phyloP scores from a whole-genome alignment of 2,797 vertebrate genomes.

The Argyrosomus regius region DNA sequence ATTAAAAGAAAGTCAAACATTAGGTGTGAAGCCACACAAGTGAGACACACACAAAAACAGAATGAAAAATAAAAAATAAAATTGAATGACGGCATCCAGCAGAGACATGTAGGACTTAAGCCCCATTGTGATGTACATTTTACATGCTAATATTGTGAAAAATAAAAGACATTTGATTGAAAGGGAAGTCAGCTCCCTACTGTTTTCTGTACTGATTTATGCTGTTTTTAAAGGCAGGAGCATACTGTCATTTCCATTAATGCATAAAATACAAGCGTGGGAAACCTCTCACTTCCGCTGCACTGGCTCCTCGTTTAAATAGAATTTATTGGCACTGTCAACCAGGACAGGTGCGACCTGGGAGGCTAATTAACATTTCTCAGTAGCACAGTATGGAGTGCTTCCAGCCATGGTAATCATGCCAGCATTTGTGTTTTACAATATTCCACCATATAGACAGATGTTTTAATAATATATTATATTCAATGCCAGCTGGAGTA shows the following conservation, averaged over 20 bases:
- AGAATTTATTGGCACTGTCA: conserved; percentile 35
- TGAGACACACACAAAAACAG: neutral
- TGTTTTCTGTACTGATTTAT: conserved; percentile 17
- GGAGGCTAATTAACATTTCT: conserved; percentile 43
- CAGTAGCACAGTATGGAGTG: conserved; percentile 23
- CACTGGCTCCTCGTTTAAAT: neutral
- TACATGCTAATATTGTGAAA: conserved; percentile 28
- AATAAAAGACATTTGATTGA: conserved; percentile 37
- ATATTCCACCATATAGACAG: conserved; percentile 12
- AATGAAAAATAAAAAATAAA: conserved; percentile 15
- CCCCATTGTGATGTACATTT: conserved; percentile 21
- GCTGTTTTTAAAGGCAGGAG: neutral
- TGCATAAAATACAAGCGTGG: conserved; percentile 6
- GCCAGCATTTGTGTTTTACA: conserved; percentile 16
- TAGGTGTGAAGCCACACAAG: neutral
- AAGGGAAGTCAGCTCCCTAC: neutral
- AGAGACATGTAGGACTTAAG: conserved; percentile 10
- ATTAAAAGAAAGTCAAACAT: conserved; percentile 24
- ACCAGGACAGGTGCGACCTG: conserved; percentile 31
- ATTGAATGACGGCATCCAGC: conserved; percentile 32
- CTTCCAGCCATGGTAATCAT: conserved; percentile 24
- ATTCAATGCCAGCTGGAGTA: neutral
- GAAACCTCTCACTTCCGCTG: conserved; percentile 10
- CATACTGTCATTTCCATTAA: neutral
- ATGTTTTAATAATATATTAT: conserved; percentile 18